Conservation (phyloP, 2,113 vertebrate genomes). For the Chroicocephalus ridibundus region DNA sequence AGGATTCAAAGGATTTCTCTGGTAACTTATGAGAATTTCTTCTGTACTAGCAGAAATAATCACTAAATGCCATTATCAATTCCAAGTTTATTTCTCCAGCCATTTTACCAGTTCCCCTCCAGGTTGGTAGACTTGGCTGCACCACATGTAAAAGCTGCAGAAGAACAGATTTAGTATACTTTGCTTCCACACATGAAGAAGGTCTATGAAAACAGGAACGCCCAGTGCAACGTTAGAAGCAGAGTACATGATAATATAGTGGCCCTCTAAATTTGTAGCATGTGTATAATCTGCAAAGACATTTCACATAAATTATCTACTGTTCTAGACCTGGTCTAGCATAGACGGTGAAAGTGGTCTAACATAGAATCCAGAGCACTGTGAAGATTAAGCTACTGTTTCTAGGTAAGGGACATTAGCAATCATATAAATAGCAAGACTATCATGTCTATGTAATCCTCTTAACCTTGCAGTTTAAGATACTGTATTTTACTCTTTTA, state of each 20-base stretch:
- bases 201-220: neutral
- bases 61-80: neutral
- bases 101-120: neutral
- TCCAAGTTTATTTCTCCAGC: neutral
- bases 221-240: neutral
- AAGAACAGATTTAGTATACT: neutral
- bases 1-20: neutral
- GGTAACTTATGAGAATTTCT: neutral
- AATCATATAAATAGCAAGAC: neutral
- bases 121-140: neutral
- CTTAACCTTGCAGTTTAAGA: neutral
- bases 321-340: neutral
- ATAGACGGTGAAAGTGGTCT: neutral
- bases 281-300: neutral
- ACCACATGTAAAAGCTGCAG: neutral
- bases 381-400: neutral
- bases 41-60: neutral
- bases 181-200: neutral
- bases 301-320: neutral
- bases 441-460: rapidly evolving
- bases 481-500: neutral
- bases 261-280: neutral
- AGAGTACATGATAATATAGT: neutral
- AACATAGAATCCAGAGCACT: neutral
- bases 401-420: neutral